These are phyloP conservation scores for Poecile montanus DNA, from an alignment of 2,797 vertebrate species.

Conservation along the genomic window DNA sequence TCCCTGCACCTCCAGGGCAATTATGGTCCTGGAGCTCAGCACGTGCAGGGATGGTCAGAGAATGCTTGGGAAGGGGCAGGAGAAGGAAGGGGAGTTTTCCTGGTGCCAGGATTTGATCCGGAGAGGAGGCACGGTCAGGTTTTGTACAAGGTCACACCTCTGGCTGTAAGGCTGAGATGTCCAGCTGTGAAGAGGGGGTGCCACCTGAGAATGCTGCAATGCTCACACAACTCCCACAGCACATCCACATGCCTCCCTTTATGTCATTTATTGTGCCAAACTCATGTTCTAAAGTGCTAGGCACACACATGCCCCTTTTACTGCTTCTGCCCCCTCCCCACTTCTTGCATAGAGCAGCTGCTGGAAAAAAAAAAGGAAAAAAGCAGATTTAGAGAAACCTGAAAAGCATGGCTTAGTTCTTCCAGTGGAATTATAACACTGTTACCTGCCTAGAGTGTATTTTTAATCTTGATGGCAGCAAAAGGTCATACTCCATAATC, in stretches of 20 bases:
- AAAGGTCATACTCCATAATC: background rate
- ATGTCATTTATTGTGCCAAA: background rate
- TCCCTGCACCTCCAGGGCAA: background rate
- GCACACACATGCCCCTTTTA: background rate
- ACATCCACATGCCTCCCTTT: background rate
- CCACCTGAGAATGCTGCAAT: background rate
- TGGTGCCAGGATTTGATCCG: background rate
- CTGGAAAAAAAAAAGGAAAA: background rate
- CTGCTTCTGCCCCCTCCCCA: background rate
- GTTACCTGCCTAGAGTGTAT: background rate
- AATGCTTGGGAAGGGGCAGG: background rate
- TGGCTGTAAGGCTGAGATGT: fast-evolving
- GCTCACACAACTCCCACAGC: background rate
- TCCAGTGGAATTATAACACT: background rate
- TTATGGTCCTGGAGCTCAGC: background rate
- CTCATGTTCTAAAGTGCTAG: fast-evolving
- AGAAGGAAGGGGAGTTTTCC: background rate
- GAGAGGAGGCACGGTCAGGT: background rate
- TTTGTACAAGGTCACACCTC: fast-evolving
- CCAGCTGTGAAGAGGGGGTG: background rate
- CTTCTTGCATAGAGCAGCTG: background rate
- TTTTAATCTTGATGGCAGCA: background rate
- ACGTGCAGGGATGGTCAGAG: fast-evolving
- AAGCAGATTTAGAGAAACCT: background rate
- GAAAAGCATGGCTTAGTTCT: background rate